phyloP scores from a whole-genome alignment of 2,113 vertebrate species.

The Cryptotis parvus region DNA sequence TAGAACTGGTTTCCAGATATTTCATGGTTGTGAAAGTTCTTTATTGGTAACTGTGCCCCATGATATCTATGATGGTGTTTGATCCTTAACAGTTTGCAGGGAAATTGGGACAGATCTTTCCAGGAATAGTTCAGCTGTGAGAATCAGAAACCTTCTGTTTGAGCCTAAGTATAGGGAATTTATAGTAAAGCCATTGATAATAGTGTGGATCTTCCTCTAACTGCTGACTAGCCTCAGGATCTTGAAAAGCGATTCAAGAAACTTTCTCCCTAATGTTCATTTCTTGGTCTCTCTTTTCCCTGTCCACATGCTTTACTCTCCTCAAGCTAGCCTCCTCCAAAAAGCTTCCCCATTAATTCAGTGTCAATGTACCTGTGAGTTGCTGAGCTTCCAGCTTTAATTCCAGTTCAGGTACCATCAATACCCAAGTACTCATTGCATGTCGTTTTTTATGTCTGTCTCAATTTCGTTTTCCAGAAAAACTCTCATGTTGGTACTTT shows the following conservation, averaged over 20 bases:
- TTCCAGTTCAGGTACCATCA: neutral
- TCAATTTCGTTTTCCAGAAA: neutral
- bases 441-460: neutral
- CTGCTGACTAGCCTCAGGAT: neutral
- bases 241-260: neutral
- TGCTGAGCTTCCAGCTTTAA: neutral
- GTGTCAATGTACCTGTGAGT: neutral
- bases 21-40: neutral
- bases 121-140: conserved; percentile 7
- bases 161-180: neutral
- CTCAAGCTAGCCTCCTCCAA: neutral
- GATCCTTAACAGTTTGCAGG: conserved; percentile 38
- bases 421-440: neutral
- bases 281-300: neutral
- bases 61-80: conserved; percentile 30
- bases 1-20: conserved; percentile 51
- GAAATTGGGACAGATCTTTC: neutral
- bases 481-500: neutral
- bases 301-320: neutral
- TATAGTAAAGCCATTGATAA: neutral
- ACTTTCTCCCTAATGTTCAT: neutral
- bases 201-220: neutral
- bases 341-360: neutral
- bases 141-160: neutral
- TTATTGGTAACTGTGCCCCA: conserved; percentile 33